phyloP scores from a whole-genome alignment of 2,113 vertebrate genomes.

The Neopipo cinnamomea region DNA sequence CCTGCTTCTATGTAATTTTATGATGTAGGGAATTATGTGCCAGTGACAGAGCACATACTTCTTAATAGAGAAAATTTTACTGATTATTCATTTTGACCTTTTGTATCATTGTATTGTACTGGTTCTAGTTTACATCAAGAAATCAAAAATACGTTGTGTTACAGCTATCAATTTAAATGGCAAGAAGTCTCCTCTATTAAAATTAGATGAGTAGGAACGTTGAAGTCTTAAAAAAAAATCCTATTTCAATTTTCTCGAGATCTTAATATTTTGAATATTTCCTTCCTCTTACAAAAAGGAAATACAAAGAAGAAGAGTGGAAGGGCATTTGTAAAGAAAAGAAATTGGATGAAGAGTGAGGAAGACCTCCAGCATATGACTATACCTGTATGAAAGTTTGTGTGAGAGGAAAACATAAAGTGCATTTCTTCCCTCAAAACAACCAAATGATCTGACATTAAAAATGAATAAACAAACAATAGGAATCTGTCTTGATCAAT shows the following conservation, averaged over 20 bases:
- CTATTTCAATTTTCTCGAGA: neutral
- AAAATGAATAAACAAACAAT: neutral
- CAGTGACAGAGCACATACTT: neutral
- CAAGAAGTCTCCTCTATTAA: neutral
- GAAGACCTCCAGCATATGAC: neutral
- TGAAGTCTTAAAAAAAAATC: neutral
- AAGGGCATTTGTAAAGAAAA: neutral
- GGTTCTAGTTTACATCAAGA: neutral
- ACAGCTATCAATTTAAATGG: neutral
- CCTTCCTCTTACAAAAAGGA: neutral
- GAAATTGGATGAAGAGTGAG: neutral
- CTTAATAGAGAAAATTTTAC: neutral
- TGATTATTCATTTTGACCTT: neutral
- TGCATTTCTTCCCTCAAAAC: neutral
- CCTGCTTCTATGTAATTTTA: neutral
- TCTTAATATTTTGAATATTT: neutral
- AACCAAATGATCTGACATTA: neutral
- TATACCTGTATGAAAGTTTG: neutral
- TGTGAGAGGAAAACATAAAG: neutral
- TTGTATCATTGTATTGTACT: neutral
- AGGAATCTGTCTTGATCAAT: neutral
- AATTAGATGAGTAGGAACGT: neutral
- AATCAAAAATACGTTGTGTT: neutral
- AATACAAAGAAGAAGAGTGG: neutral
- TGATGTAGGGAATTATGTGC: neutral